These are phyloP conservation scores for Drosophila macrothrix DNA, from an alignment of 2,888 invertebrate species.

Conservation along the genomic window DNA sequence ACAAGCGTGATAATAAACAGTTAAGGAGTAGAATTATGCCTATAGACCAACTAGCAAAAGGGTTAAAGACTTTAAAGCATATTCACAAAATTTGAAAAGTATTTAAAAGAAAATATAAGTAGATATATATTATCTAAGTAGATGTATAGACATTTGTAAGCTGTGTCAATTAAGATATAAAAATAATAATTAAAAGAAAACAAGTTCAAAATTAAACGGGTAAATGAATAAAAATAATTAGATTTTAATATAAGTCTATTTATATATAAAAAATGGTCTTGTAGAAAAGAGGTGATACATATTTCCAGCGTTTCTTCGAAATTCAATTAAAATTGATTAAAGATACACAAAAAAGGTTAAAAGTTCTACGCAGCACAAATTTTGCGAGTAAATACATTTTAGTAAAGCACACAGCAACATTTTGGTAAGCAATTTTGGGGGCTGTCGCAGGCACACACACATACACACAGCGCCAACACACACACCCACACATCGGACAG, in stretches of 20 bases:
- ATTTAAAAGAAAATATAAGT: not conserved
- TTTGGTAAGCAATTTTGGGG: conserved; percentile 35
- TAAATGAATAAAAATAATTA: not conserved
- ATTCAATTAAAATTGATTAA: conserved; percentile 77
- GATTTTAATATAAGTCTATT: not conserved
- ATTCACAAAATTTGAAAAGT: not conserved
- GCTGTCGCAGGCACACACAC: conserved; percentile 39
- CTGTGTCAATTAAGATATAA: not conserved
- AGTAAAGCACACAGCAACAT: conserved; percentile 26
- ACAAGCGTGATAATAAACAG: conserved; percentile 1
- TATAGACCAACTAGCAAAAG: not conserved
- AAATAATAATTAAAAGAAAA: not conserved
- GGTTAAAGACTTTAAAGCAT: not conserved
- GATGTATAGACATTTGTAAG: not conserved
- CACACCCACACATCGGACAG: conserved; percentile 14
- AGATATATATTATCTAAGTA: not conserved
- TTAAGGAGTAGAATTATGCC: not conserved
- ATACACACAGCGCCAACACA: conserved; percentile 7
- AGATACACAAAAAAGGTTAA: conserved; percentile 70
- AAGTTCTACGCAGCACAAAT: conserved; percentile 69
- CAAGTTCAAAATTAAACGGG: not conserved
- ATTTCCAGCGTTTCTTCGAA: conserved; percentile 24
- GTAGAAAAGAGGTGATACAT: conserved; percentile 10
- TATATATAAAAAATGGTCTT: conserved; percentile 8
- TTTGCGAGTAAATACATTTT: conserved; percentile 67